Conservation (phyloP, 2,888 invertebrate species). For the Neoscelio sp. region DNA sequence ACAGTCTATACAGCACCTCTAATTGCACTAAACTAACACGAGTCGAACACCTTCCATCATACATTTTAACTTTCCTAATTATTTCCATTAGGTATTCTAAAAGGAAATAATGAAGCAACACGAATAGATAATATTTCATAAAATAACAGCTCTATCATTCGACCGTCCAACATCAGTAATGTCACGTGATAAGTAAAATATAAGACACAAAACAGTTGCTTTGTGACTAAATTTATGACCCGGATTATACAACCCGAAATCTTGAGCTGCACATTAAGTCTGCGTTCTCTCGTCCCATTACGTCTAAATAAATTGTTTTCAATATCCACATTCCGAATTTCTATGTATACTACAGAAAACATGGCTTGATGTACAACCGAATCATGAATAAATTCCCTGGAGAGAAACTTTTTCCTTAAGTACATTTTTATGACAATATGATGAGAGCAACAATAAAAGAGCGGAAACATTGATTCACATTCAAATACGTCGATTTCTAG, state of each 20-base stretch:
- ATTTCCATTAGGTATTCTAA: too few species aligned
- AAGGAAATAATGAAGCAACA: too few species aligned
- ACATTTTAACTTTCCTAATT: too few species aligned
- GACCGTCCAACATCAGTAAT: conserved; percentile 7
- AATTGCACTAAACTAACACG: too few species aligned
- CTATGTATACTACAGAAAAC: too few species aligned
- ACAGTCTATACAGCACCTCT: too few species aligned
- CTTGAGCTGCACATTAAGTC: neutral
- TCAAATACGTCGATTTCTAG: conserved; percentile 40
- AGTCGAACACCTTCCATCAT: too few species aligned
- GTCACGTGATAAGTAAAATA: conserved; percentile 5
- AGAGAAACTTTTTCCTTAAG: neutral
- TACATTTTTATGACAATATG: conserved; percentile 6
- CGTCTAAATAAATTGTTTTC: neutral
- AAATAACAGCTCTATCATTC: too few species aligned
- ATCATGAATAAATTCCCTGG: too few species aligned
- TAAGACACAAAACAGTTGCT: conserved; percentile 1
- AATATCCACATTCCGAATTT: too few species aligned
- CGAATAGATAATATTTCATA: too few species aligned
- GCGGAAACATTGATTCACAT: conserved; percentile 32
- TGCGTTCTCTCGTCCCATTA: neutral
- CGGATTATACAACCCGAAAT: neutral
- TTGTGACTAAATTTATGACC: neutral
- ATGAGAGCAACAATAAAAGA: conserved; percentile 20
- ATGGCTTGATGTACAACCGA: too few species aligned